Conservation (phyloP, 2,888 invertebrate species). For the Meliscaeva auricollis region DNA sequence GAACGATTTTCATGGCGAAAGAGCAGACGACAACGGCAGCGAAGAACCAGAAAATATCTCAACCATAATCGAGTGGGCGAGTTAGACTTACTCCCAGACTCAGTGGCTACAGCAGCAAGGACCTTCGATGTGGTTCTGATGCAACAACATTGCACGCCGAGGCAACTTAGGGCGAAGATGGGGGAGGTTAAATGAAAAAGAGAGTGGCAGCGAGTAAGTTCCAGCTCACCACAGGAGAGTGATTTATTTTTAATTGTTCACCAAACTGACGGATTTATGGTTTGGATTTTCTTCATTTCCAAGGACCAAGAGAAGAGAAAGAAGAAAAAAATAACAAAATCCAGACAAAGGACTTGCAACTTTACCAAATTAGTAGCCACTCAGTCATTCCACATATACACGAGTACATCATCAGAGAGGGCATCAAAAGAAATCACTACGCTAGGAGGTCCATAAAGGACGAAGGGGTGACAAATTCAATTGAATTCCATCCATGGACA, state of each 20-base stretch:
- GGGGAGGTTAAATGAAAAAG: constrained; percentile 26
- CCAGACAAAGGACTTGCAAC: constrained; percentile 47
- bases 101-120: constrained; percentile 22
- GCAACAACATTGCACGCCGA: constrained; percentile 25
- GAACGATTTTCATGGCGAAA: constrained; percentile 61
- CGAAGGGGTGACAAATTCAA: constrained; percentile 47
- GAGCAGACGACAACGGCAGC: constrained; percentile 27
- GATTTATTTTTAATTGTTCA: constrained; percentile 78
- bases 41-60: constrained; percentile 51
- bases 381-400: constrained; percentile 23
- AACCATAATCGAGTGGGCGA: constrained; percentile 68
- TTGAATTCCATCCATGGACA: constrained; percentile 50
- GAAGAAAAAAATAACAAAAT: neutral
- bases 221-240: constrained; percentile 77
- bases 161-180: constrained; percentile 1
- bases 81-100: constrained; percentile 3
- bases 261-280: constrained; percentile 78
- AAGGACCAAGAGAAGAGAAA: constrained; percentile 11
- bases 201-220: constrained; percentile 62
- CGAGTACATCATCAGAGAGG: too few relatives aligned
- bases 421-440: constrained; percentile 27
- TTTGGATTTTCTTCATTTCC: constrained; percentile 52
- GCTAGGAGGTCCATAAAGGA: constrained; percentile 7
- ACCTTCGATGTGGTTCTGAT: constrained; percentile 11
- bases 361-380: constrained; percentile 71